Base-by-base conservation (phyloP, 53 echinoderm and acorn worm species). In the Crossaster papposus region DNA sequence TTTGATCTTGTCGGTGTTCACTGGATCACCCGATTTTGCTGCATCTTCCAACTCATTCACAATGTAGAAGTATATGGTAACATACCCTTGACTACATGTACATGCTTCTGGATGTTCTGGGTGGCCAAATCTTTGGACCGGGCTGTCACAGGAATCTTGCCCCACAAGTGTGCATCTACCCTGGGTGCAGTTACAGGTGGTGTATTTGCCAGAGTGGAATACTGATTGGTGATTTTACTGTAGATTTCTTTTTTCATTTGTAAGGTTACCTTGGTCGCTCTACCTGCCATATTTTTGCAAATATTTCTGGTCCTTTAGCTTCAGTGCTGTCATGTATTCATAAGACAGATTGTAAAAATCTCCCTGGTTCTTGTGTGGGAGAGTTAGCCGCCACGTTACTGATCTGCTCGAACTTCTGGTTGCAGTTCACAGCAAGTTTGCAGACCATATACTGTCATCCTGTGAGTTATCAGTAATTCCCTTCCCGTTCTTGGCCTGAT, bases 21-120 rank as follows among this genome's bases (percentile, higher is more conserved):
- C 64, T 64, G 63, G 34, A n/a, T 23, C 28, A 62, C 81, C 81
- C 14, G 81, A 58, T 32, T 55, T 81, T 34, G 81, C 32, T 24
- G 81, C 18, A 7, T 81, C 81, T 18, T 33, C 34, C 34, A 81
- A n/a, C 9, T 81, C 62, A 14, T 14, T 81, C 20, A 63, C 2
- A 36, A 62, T 81, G 33, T 33, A 32, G 28, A 79, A 51, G 52
- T 20, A 80, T n/a, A 44, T 34, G 81, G 81, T 20, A 81, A 20
- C 81, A 81, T 81, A 22, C 81, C 81, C 34, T 63, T 81, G 2
- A 81, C 23, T 2, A 81, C 81, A 34, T 81, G 81, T 2, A 81
- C 81, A 34, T 81, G 81, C 33, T 35, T 81, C 28, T 81, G 64
- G 17, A 81, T 33, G 15, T 30, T 3, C 15, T 81, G 81, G 31